These are phyloP conservation scores for Lasius platythorax DNA, from an alignment of 2,888 invertebrate genomes.

Conservation along the genomic window DNA sequence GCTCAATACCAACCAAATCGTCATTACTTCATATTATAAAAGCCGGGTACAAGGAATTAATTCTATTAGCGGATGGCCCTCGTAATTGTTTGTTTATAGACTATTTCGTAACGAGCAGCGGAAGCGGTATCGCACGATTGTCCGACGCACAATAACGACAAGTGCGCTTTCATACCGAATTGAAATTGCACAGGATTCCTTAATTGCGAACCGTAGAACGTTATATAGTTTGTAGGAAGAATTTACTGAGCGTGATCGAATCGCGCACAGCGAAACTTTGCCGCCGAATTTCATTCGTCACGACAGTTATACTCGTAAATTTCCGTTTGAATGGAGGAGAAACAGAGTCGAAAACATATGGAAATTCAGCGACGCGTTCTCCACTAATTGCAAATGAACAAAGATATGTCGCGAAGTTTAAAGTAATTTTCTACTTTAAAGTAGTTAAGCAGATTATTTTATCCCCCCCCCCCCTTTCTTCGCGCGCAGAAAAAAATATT, in stretches of 20 bases:
- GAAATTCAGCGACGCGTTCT: background rate
- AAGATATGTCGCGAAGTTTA: background rate
- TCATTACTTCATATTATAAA: background rate
- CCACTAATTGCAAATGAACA: background rate
- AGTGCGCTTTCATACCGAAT: background rate
- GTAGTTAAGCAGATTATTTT: background rate
- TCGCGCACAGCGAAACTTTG: conserved; percentile 15
- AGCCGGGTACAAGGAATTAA: background rate
- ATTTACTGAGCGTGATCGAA: conserved; percentile 29
- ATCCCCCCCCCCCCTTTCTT: background rate
- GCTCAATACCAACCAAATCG: no score
- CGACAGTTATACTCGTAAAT: background rate
- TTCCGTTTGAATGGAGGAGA: background rate
- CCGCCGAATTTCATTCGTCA: conserved; percentile 15
- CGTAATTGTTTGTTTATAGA: conserved; percentile 18
- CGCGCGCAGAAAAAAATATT: background rate
- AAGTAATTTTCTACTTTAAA: background rate
- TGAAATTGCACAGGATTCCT: conserved; percentile 17
- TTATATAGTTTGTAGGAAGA: background rate
- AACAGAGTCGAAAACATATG: background rate
- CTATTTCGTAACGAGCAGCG: no score
- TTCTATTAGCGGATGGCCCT: background rate
- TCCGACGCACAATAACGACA: background rate
- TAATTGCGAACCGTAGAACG: conserved; percentile 19
- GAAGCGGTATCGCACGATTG: background rate